Percentiles rank a stretch among this genome's conserved stretches.
phyloP scores from a whole-genome alignment of 2,797 vertebrate genomes.

The Spinus pinus region DNA sequence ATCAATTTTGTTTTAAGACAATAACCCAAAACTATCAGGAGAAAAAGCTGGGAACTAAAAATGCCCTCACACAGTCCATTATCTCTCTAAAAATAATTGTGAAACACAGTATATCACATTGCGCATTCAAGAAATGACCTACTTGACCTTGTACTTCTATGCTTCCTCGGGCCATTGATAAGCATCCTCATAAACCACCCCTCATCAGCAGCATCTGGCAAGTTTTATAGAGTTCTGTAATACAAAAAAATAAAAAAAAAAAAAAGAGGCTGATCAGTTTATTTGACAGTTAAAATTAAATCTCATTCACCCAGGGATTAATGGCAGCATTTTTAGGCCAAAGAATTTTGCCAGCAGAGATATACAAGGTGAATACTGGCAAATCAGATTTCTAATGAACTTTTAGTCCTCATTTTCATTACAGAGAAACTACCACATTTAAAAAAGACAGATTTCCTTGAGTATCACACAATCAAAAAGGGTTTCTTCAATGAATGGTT shows the following conservation, averaged over 20 bases:
- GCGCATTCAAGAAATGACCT: background rate
- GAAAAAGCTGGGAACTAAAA: background rate
- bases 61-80: background rate
- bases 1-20: background rate
- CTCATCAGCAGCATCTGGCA: background rate
- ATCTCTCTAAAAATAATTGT: background rate
- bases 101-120: background rate
- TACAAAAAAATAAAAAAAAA: conserved; percentile 1
- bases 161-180: background rate
- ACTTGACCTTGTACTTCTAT: background rate
- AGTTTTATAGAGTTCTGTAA: background rate
- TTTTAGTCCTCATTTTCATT: background rate
- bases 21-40: background rate
- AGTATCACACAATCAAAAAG: background rate
- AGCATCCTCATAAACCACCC: background rate
- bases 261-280: background rate
- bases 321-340: background rate
- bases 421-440: background rate
- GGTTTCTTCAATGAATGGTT: background rate
- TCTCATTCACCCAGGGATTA: background rate
- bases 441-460: background rate
- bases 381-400: background rate
- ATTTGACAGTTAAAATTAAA: conserved; percentile 22
- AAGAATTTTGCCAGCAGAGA: background rate
- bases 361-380: background rate